Percentiles rank a stretch among this genome's conserved stretches.
Evolutionary conservation across 2,797 vertebrate genomes (phyloP).

Genomic region (Brachymystax lenok): DNA sequence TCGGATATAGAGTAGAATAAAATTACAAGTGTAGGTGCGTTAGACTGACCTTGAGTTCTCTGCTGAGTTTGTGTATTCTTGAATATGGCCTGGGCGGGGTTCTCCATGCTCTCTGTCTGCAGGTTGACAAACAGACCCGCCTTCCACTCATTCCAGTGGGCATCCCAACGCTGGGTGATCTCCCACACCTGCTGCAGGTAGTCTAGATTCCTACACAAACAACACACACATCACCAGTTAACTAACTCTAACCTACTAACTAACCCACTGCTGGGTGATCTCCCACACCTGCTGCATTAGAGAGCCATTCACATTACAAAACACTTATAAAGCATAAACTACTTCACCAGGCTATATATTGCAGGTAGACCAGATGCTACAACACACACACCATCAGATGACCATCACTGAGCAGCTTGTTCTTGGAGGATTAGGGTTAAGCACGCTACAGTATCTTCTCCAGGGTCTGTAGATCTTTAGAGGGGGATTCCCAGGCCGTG

Average conservation of each 20-base stretch:
- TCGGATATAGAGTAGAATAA: too few species aligned
- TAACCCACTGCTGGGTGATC: constrained; percentile 78
- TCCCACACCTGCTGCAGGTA: constrained; percentile 86
- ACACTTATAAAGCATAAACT: too few species aligned
- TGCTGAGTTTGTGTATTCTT: constrained; percentile 79
- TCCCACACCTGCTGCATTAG: constrained; percentile 84
- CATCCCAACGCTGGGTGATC: constrained; percentile 76
- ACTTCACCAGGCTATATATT: too few species aligned
- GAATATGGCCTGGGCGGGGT: constrained; percentile 72
- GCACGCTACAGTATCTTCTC: background rate
- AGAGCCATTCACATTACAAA: too few species aligned
- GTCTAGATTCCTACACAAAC: constrained; percentile 53
- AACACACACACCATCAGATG: constrained; percentile 21
- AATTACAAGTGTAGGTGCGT: too few species aligned
- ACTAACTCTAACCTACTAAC: constrained; percentile 66
- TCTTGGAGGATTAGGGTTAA: too few species aligned
- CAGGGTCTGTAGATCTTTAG: constrained; percentile 73
- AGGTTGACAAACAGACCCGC: constrained; percentile 71
- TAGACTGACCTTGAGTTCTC: constrained; percentile 74
- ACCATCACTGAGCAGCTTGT: too few species aligned
- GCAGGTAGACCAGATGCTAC: constrained; percentile 66
- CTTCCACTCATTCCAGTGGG: constrained; percentile 83
- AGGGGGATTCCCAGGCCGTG: constrained; percentile 81
- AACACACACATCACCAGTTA: too few species aligned
- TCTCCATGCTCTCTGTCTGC: constrained; percentile 81